A percentile compares a stretch with the other conserved stretches of the same genome.
These are phyloP conservation scores for Calephelis nemesis DNA, from an alignment of 1,140 invertebrate species.

Conservation along the genomic window DNA sequence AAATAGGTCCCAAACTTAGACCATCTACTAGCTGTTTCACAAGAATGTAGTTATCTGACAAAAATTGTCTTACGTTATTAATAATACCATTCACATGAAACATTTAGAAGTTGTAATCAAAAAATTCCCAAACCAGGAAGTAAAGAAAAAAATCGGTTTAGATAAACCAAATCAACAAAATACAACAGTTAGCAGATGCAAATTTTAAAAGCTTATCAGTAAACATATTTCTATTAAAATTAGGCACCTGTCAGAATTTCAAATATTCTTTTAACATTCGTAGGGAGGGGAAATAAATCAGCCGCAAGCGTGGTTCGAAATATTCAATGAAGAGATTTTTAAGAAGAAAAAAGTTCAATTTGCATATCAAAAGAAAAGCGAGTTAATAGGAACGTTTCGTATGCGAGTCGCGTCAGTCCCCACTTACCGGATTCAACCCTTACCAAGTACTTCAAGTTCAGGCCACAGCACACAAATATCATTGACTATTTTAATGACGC, in stretches of 20 bases:
- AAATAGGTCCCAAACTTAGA: no score
- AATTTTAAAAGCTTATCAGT: neutral
- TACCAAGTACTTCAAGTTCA: conserved; percentile 52
- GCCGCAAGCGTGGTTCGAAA: conserved; percentile 63
- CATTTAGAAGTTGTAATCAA: no score
- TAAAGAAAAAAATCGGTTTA: no score
- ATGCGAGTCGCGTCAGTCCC: conserved; percentile 68
- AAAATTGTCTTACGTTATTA: no score
- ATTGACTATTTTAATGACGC: conserved; percentile 33
- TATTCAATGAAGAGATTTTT: conserved; percentile 76
- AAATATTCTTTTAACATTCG: conserved; percentile 54
- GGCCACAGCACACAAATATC: conserved; percentile 38
- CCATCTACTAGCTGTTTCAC: no score
- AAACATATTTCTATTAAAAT: conserved; percentile 31
- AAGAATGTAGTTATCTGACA: no score
- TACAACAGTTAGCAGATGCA: neutral
- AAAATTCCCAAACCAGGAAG: no score
- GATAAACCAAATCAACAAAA: no score
- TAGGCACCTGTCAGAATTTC: conserved; percentile 35
- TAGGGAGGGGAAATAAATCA: conserved; percentile 62
- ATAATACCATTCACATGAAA: no score
- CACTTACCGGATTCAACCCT: conserved; percentile 60
- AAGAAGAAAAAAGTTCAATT: conserved; percentile 69
- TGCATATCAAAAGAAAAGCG: conserved; percentile 73
- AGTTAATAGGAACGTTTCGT: conserved; percentile 68